Percentiles rank a stretch among this genome's conserved stretches.
These are phyloP conservation scores for Dromas ardeola DNA, from an alignment of 2,113 vertebrate genomes.

Conservation along the genomic window DNA sequence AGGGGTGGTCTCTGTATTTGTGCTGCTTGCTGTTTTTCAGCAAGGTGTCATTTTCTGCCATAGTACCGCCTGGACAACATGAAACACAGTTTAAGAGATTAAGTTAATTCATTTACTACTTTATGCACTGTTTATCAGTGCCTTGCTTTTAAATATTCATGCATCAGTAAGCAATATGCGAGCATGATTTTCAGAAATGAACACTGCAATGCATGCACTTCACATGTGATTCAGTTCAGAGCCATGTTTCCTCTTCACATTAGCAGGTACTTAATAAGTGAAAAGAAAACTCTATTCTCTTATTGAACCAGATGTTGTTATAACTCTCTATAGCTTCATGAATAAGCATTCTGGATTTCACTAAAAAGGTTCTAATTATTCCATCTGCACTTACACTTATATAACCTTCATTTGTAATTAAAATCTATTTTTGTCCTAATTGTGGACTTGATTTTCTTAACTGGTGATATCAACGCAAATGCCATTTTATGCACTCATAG, in stretches of 20 bases:
- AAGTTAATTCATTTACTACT: background rate
- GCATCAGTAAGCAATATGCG: background rate
- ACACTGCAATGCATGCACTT: background rate
- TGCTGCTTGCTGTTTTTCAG: background rate
- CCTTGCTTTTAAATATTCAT: background rate
- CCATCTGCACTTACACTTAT: constrained; percentile 28
- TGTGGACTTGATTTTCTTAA: constrained; percentile 34
- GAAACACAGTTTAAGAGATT: background rate
- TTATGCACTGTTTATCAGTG: background rate
- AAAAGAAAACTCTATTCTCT: constrained; percentile 1
- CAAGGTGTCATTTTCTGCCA: background rate
- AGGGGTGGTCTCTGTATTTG: background rate
- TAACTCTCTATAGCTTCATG: constrained; percentile 1
- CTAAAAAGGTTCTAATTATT: constrained; percentile 48
- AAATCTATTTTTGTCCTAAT: constrained; percentile 48
- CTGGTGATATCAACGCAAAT: constrained; percentile 19
- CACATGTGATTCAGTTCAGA: background rate
- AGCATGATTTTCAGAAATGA: background rate
- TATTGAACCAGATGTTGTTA: constrained; percentile 17
- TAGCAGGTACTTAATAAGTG: background rate
- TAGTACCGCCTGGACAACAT: background rate
- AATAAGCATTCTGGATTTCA: constrained; percentile 39
- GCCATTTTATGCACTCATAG: background rate
- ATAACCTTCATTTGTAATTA: constrained; percentile 54
- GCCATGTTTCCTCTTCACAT: background rate